Evolutionary conservation across 2,888 invertebrate genomes (phyloP), one percentile per base, ranked within the genome.

Genomic region (Eupithecia exiguata): DNA sequence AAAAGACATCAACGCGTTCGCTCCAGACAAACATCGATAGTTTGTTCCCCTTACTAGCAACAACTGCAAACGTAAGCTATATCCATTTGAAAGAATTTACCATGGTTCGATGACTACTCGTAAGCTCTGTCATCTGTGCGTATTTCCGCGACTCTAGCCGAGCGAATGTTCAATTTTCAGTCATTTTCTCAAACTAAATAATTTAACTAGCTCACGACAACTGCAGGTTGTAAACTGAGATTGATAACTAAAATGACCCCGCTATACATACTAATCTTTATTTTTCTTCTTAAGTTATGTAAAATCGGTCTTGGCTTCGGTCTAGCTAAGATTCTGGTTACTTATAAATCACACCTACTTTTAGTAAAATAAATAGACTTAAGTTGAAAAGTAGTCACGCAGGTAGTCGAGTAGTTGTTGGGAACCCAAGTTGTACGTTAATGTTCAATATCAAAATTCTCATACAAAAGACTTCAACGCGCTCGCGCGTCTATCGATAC

Each of bases 391-490:
- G 30, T 4, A 30, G 30, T 30, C 30, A 3, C 30, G 30, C 30
- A 30, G 30, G 1, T 16, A 43, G 5, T 10, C 1, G n/a, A 49
- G n/a, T 49, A 9, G 46, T 46, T 5, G 49, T 53, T 53, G 21
- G 53, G 1, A 58, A 58, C 21, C 25, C 21, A 2, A n/a, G 49
- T 21, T 21, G 0, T 49, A 49, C 4, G 21, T 10, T 21, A 4
- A n/a, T 30, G 30, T 30, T 35, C n/a, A 10, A 18, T 63, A 63
- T 38, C 12, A 38, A 5, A 30, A 5, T 65, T 38, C n/a, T n/a
- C 14, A 43, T 40, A 40, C 40, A 66, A 43, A 66, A 66, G 66
- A 66, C 25, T 14, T 66, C 1, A 66, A 43, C 40, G 66, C 21
- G 38, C 66, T 66, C 40, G 12, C 21, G 36, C 36, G 14, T 40